Base-by-base conservation (phyloP, 2,888 invertebrate species). In the Apotomis turbidana region DNA sequence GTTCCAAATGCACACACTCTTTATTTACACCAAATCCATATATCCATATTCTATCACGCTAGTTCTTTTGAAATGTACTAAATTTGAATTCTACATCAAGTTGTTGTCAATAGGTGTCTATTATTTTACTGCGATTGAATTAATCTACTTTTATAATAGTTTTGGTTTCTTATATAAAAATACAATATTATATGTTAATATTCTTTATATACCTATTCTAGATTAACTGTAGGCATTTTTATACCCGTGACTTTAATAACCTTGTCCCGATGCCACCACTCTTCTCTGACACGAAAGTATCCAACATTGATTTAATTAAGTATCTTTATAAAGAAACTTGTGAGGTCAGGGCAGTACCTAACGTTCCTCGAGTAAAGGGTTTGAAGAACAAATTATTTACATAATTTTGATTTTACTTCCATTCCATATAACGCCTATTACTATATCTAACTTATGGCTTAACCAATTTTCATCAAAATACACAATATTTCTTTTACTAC, bases 1-100 rank as follows among this genome's bases (percentile, higher is more conserved):
- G 84, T 84, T 86, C 86, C 86, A 85, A 90, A 88, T 84, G 79
- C 90, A 91, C 91, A 85, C 91, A 87, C 85, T 86, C 87, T 83
- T 81, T 86, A 82, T 84, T 76, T 86, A 85, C 83, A 86, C 77
- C 77, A 76, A 78, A 72, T 68, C 44, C 68, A 75, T 60, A 62
- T 73, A 64, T 69, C 52, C 66, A 74, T 74, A 71, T 36, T 57
- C 71, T 75, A 67, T 73, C 68, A 76, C 74, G 52, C 74, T 78
- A 76, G 46, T 59, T 63, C 55, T 74, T 46, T 67, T 9, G 54
- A 69, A 71, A 72, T 68, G 41, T 54, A 36, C 41, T 5, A 62
- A 61, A 67, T 67, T 61, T 67, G 55, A 51, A 41, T 41, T 70
- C 67, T 67, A 66, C 13, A 49, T 59, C 51, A 57, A 70, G 51